Conservation (phyloP, 1,140 invertebrate genomes). For the Zaprionus africanus region DNA sequence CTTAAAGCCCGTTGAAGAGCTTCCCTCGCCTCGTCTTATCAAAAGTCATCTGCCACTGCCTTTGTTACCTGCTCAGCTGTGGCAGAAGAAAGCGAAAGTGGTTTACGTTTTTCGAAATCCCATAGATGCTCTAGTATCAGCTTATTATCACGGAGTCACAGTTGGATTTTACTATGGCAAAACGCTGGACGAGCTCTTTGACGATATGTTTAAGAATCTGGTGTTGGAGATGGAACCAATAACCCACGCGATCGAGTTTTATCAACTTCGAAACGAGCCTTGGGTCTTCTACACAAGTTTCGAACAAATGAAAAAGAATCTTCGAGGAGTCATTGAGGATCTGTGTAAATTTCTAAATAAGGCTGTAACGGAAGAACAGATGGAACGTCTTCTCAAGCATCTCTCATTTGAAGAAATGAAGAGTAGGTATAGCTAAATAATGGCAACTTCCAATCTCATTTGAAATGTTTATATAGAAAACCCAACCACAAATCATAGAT, state of each 20-base stretch:
- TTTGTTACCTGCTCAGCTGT: conserved; percentile 86
- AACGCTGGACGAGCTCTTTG: conserved; percentile 36
- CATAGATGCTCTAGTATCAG: conserved; percentile 92
- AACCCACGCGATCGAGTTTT: conserved; percentile 91
- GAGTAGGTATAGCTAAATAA: conserved; percentile 15
- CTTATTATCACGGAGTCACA: conserved; percentile 89
- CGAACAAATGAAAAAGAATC: conserved; percentile 87
- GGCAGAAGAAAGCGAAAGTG: conserved; percentile 86
- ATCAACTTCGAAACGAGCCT: conserved; percentile 88
- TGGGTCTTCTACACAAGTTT: conserved; percentile 92
- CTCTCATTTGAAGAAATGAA: conserved; percentile 78
- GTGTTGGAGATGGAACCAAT: conserved; percentile 84
- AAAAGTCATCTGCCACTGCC: conserved; percentile 88
- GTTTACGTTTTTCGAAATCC: conserved; percentile 92
- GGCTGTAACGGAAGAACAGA: conserved; percentile 50
- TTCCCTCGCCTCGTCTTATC: conserved; percentile 86
- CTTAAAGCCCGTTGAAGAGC: conserved; percentile 65
- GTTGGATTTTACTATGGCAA: conserved; percentile 84
- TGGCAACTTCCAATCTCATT: background rate
- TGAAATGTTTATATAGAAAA: conserved; percentile 42
- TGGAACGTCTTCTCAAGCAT: conserved; percentile 62
- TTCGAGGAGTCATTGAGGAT: conserved; percentile 54
- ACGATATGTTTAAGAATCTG: conserved; percentile 18
- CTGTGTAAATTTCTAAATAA: conserved; percentile 64
- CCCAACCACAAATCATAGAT: conserved; percentile 60